Conservation (phyloP, 2,888 invertebrate genomes). For the Hetaerina titia region DNA sequence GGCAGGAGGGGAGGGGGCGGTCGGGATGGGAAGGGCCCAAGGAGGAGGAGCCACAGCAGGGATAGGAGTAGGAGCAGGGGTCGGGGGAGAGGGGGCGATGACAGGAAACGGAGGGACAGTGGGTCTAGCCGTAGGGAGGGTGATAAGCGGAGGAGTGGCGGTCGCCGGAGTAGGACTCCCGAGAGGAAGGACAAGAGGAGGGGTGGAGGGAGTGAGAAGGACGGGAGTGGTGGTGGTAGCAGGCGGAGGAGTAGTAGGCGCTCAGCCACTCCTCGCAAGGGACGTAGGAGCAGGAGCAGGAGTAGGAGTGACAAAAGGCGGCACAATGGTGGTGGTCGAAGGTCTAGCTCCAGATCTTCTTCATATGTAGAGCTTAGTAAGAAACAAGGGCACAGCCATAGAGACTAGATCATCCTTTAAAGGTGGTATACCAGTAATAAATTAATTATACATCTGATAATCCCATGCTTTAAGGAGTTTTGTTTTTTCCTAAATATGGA, state of each 20-base stretch:
- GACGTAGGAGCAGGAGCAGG: conserved; percentile 57
- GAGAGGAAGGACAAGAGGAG: conserved; percentile 71
- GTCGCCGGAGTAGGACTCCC: conserved; percentile 69
- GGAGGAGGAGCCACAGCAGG: conserved; percentile 71
- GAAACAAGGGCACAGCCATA: conserved; percentile 70
- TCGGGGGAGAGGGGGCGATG: conserved; percentile 69
- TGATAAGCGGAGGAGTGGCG: conserved; percentile 73
- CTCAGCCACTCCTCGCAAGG: conserved; percentile 45
- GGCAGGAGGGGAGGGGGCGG: conserved; percentile 70
- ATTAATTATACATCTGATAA: conserved; percentile 13
- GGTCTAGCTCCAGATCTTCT: conserved; percentile 64
- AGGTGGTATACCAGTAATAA: conserved; percentile 68
- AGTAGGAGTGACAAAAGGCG: conserved; percentile 41
- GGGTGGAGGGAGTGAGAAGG: conserved; percentile 71
- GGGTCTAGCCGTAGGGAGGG: conserved; percentile 69
- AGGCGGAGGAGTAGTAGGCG: conserved; percentile 68
- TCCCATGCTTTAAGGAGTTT: conserved; percentile 24
- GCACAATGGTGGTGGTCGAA: conserved; percentile 11
- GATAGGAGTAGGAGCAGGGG: conserved; percentile 69
- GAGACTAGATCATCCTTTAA: conserved; percentile 68
- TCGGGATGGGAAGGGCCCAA: conserved; percentile 71
- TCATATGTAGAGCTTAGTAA: conserved; percentile 68
- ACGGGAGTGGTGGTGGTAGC: conserved; percentile 70
- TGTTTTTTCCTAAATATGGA: background rate
- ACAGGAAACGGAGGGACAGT: conserved; percentile 69